Conservation (phyloP, 2,113 vertebrate species). For the Lophura nycthemera region DNA sequence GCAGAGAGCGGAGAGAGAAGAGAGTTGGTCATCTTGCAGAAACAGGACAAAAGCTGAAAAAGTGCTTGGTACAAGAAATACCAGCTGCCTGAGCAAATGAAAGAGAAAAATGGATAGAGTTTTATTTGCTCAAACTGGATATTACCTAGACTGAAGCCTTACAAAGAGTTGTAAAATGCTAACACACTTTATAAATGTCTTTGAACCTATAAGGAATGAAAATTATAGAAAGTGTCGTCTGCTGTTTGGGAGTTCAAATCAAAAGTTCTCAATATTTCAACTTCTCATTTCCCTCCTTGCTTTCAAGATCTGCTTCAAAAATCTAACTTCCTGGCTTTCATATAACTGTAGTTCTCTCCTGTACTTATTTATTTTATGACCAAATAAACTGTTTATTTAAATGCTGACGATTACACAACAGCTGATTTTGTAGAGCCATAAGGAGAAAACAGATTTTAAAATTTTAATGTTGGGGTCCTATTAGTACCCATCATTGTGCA, state of each 20-base stretch:
- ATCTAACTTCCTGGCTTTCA: background rate
- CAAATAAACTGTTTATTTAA: slow-evolving; percentile 16
- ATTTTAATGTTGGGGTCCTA: background rate
- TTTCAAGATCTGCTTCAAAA: background rate
- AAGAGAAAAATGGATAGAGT: background rate
- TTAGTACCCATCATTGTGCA: background rate
- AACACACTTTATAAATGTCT: background rate
- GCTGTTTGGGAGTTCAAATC: background rate
- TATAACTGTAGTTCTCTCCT: background rate
- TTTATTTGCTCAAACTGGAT: background rate
- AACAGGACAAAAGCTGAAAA: background rate
- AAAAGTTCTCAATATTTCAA: background rate
- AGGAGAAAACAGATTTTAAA: background rate
- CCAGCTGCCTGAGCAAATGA: background rate
- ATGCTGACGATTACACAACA: background rate
- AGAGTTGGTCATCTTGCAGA: background rate
- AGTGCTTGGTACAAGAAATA: background rate
- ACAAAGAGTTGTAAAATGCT: background rate
- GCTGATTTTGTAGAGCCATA: background rate
- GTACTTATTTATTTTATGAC: background rate
- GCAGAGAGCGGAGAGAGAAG: background rate
- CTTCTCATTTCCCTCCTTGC: background rate
- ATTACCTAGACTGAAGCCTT: background rate
- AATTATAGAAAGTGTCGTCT: background rate
- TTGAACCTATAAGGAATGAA: background rate